phyloP scores from a whole-genome alignment of 2,797 vertebrate genomes.

The Triplophysa yarkandensis region DNA sequence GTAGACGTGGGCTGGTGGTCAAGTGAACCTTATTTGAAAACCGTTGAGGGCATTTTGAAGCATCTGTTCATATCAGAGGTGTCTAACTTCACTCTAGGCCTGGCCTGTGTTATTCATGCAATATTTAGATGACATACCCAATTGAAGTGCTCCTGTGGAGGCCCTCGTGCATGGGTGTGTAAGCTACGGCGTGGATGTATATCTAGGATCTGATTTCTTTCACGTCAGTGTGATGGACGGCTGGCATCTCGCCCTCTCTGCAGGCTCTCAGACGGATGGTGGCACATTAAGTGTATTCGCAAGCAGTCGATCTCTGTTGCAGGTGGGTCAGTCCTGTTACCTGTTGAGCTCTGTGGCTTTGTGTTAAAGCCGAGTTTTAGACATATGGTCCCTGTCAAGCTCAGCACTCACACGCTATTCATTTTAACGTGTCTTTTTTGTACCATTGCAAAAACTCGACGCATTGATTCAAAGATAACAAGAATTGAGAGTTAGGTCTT shows the following conservation, averaged over 20 bases:
- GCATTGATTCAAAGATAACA: too few relatives aligned
- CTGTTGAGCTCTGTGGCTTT: neutral
- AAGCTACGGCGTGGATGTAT: constrained; percentile 52
- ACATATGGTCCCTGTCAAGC: neutral
- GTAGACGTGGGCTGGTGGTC: constrained; percentile 53
- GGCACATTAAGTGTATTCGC: constrained; percentile 50
- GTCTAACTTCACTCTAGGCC: constrained; percentile 67
- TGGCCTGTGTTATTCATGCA: constrained; percentile 74
- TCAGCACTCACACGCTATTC: neutral
- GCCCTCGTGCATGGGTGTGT: neutral
- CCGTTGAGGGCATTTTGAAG: constrained; percentile 62
- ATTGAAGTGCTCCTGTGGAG: neutral
- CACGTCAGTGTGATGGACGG: constrained; percentile 49
- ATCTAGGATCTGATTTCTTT: constrained; percentile 59
- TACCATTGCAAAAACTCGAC: neutral
- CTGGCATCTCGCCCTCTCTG: constrained; percentile 2
- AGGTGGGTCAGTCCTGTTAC: constrained; percentile 6
- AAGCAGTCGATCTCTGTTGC: constrained; percentile 28
- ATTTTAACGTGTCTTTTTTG: neutral
- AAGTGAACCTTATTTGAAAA: constrained; percentile 63
- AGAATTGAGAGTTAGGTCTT: neutral
- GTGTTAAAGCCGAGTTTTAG: neutral
- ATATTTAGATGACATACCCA: constrained; percentile 76
- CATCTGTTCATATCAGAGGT: constrained; percentile 72
- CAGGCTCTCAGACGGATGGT: constrained; percentile 52